Conservation (phyloP, 2,888 invertebrate species). For the Platycnemis pennipes region DNA sequence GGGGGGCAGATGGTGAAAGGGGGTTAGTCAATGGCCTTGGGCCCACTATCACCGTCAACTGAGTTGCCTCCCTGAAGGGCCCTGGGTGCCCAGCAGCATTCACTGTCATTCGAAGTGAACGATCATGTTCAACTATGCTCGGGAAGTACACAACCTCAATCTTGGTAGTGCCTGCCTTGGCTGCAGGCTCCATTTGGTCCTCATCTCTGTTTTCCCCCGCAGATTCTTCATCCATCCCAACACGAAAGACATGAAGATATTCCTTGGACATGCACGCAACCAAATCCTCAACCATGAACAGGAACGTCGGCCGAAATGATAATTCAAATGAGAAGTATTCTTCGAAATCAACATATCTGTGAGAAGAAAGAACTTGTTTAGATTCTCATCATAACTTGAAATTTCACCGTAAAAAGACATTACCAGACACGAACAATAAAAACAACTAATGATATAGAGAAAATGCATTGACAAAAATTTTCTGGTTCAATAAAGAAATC, state of each 20-base stretch:
- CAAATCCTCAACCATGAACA: slow-evolving; percentile 86
- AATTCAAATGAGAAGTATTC: slow-evolving; percentile 85
- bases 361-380: slow-evolving; percentile 85
- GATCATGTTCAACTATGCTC: slow-evolving; percentile 56
- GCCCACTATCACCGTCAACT: slow-evolving; percentile 43
- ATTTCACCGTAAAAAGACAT: too few species aligned
- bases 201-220: slow-evolving; percentile 33
- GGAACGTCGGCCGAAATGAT: slow-evolving; percentile 82
- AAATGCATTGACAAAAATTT: too few species aligned
- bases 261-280: slow-evolving; percentile 84
- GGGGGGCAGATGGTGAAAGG: slow-evolving; percentile 20
- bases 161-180: not conserved
- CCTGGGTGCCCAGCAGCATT: slow-evolving; percentile 52
- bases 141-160: slow-evolving; percentile 56
- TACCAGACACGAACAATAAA: too few species aligned
- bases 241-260: slow-evolving; percentile 84
- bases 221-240: slow-evolving; percentile 74
- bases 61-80: slow-evolving; percentile 38
- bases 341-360: slow-evolving; percentile 86
- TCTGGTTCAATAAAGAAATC: too few species aligned
- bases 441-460: too few species aligned
- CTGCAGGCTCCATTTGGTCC: not conserved
- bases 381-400: not conserved
- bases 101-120: slow-evolving; percentile 53
- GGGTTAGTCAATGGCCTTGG: slow-evolving; percentile 42